Evolutionary conservation across 2,888 invertebrate genomes (phyloP), one percentile per base, ranked within the genome.

Genomic region (Machimus atricapillus): DNA sequence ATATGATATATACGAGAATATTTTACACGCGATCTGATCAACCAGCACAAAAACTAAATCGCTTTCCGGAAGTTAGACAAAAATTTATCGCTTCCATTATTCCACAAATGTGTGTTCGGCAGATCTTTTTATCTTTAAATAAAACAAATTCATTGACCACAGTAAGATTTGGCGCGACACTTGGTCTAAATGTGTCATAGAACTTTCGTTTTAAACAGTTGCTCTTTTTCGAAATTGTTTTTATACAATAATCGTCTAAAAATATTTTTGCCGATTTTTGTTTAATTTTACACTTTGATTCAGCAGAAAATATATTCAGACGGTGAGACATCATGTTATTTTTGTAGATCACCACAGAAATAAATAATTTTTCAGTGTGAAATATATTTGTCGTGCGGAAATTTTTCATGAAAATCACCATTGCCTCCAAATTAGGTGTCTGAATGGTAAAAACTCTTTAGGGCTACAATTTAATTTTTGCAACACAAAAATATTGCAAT

Each of bases 271-370:
- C 85, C 19, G 37, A 52, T 43, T 74, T 85, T 46, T 85, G 43
- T 73, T 74, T 85, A 85, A 85, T 27, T 85, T 74, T 85, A 85
- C 40, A 27, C 43, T 40, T 85, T 85, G 85, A 85, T 85, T 85
- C 85, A 85, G 74, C 74, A 23, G 74, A 74, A 85, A 85, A 85
- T 85, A 74, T 46, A 85, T 74, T 40, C 85, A 46, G 74, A 73
- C 27, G 43, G 23, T 85, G 85, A 85, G 74, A 46, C 85, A 85
- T 43, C 74, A 40, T 27, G 73, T 46, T 85, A 85, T 85, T 85
- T 85, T 74, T n/a, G 52, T 40, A 46, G 12, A 85, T 40, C n/a
- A 27, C 43, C 58, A 2, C 43, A 74, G 37, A 74, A 43, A 73
- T 85, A 74, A 85, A 74, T 85, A 74, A 74, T 74, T 85, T 83